phyloP scores from a whole-genome alignment of 2,113 vertebrate genomes.

The Myxocyprinus asiaticus region DNA sequence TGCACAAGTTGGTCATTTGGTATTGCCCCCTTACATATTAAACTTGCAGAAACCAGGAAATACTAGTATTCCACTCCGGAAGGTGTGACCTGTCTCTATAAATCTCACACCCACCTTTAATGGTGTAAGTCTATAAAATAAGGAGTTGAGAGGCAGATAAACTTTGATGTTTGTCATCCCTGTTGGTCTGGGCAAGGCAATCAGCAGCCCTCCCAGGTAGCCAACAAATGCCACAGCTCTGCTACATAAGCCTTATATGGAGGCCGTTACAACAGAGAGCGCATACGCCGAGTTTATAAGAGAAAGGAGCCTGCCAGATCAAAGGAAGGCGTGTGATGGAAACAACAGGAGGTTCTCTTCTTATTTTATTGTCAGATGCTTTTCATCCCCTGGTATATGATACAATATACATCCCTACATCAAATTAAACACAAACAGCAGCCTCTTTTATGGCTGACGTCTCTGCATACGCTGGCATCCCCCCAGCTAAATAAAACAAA shows the following conservation, averaged over 20 bases:
- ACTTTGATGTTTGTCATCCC: constrained; percentile 38
- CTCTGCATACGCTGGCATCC: background rate
- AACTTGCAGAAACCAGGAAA: constrained; percentile 3
- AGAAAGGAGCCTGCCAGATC: constrained; percentile 74
- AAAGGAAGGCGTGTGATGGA: constrained; percentile 75
- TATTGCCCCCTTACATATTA: background rate
- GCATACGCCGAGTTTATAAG: constrained; percentile 69
- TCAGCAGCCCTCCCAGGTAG: constrained; percentile 33
- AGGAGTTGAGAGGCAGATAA: constrained; percentile 21
- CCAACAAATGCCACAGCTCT: constrained; percentile 20
- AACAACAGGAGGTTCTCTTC: constrained; percentile 79
- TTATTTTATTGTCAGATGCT: constrained; percentile 81
- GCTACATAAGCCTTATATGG: constrained; percentile 35
- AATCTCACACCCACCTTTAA: constrained; percentile 38
- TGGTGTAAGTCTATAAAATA: constrained; percentile 27
- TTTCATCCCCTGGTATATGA: constrained; percentile 80
- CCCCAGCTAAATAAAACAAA: too few species aligned
- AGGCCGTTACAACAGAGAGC: constrained; percentile 59
- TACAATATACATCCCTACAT: constrained; percentile 81
- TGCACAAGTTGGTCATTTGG: background rate
- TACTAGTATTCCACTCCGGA: constrained; percentile 8
- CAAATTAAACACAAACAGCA: constrained; percentile 76
- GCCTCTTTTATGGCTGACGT: background rate
- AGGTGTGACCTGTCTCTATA: constrained; percentile 23
- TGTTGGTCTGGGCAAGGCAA: constrained; percentile 25